Evolutionary conservation across 2,113 vertebrate species (phyloP), one percentile per base, ranked within the genome.

Genomic region (Trematomus loennbergii): DNA sequence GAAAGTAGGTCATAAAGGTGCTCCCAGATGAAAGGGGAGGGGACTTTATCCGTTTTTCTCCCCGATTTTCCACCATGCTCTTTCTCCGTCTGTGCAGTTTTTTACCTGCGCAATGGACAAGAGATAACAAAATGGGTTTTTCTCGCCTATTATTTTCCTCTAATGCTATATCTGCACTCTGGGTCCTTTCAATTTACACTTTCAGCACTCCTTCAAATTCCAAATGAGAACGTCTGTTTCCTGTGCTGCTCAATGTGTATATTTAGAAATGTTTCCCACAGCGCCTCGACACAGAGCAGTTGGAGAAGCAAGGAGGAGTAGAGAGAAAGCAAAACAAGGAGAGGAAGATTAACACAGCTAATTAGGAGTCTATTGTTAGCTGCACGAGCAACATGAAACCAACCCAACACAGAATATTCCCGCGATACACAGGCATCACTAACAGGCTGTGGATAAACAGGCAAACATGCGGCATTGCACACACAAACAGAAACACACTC

Each of bases 331-430:
- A 88, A 91, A 92, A 92, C 89, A 94, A 89, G 85, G 89, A 88
- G 85, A 82, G 54, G 72, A 85, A 90, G 88, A 91, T 91, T 93
- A 93, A 93, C 86, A 84, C 86, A 72, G 76, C 90, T 94, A 94
- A 95, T 94, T 94, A 93, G 86, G 89, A 88, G 72, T 90, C 89
- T 91, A 90, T 95, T 94, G 92, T 95, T 91, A 88, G 93, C 79
- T 88, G 85, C 59, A 58, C 83, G 79, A 88, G 84, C 79, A 83
- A 72, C 85, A 85, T 78, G 67, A 81, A 80, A 85, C 79, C 83
- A 86, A 83, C 84, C 84, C 89, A 91, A 88, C 76, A 85, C 59
- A 45, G 83, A 83, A 87, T 81, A 89, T 77, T 85, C 84, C 84
- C 65, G 81, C 48, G 65, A 88, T 79, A 77, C 49, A 40, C 36